Evolutionary conservation across 2,113 vertebrate genomes (phyloP).

Genomic region (Azemiops feae): DNA sequence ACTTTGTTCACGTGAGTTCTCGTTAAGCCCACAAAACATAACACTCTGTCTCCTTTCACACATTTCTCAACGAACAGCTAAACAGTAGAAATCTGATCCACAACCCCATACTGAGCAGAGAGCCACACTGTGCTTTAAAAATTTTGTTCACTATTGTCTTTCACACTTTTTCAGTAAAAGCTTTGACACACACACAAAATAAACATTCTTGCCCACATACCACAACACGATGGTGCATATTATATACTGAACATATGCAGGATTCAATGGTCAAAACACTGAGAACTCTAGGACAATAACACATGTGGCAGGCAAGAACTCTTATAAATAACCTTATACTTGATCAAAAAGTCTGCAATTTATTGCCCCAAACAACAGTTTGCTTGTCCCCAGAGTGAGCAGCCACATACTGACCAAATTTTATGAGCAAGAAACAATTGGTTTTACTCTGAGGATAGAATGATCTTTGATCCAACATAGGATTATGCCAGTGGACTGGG

Average conservation of each 20-base stretch:
- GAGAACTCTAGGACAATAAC: not conserved
- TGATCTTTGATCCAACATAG: not conserved
- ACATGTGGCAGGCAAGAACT: not conserved
- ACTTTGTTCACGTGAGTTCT: not conserved
- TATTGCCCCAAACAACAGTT: not conserved
- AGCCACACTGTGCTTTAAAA: not conserved
- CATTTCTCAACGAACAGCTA: not conserved
- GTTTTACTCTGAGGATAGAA: not conserved
- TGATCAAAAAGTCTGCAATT: not conserved
- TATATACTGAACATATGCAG: not conserved
- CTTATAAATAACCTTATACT: not conserved
- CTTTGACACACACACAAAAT: not conserved
- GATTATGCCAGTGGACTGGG: not conserved
- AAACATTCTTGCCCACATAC: not conserved
- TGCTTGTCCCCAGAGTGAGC: not conserved
- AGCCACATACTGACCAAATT: not conserved
- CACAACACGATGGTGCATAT: not conserved
- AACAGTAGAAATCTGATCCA: not conserved
- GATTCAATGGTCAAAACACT: not conserved
- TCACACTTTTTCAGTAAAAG: not conserved
- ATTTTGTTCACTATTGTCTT: not conserved
- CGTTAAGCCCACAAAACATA: not conserved
- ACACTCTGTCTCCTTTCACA: not conserved
- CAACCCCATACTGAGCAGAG: not conserved
- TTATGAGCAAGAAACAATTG: not conserved